Percentiles rank a stretch among this genome's conserved stretches.
These are phyloP conservation scores for Eira barbara DNA, from an alignment of 2,113 vertebrate species.

Conservation along the genomic window DNA sequence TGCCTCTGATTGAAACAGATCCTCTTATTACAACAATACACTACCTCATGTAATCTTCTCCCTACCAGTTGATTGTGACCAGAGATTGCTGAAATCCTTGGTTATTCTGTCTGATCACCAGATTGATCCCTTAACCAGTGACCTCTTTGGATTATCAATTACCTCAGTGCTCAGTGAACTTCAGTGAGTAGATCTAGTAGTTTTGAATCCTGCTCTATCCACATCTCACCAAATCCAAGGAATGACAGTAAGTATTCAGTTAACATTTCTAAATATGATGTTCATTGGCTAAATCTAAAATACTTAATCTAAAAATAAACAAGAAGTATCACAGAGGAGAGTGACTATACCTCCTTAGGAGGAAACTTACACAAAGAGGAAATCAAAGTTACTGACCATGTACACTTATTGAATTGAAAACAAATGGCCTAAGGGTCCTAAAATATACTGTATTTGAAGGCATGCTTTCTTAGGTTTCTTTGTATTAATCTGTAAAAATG, in stretches of 20 bases:
- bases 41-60: neutral
- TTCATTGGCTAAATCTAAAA: constrained; percentile 15
- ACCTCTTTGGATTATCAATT: neutral
- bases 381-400: neutral
- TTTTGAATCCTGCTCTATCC: neutral
- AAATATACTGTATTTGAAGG: neutral
- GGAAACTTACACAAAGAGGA: neutral
- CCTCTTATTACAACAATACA: neutral
- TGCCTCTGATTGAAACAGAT: neutral
- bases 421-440: neutral
- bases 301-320: neutral
- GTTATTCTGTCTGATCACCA: neutral
- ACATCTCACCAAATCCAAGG: neutral
- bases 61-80: neutral
- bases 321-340: neutral
- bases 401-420: neutral
- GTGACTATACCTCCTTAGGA: neutral
- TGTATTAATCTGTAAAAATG: neutral
- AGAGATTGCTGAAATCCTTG: neutral
- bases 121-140: neutral
- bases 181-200: neutral
- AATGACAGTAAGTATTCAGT: neutral
- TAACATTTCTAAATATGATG: constrained; percentile 1
- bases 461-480: neutral
- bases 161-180: neutral